These are phyloP conservation scores for Sinhomidia bicolor DNA, from an alignment of 2,888 invertebrate genomes.

Conservation along the genomic window DNA sequence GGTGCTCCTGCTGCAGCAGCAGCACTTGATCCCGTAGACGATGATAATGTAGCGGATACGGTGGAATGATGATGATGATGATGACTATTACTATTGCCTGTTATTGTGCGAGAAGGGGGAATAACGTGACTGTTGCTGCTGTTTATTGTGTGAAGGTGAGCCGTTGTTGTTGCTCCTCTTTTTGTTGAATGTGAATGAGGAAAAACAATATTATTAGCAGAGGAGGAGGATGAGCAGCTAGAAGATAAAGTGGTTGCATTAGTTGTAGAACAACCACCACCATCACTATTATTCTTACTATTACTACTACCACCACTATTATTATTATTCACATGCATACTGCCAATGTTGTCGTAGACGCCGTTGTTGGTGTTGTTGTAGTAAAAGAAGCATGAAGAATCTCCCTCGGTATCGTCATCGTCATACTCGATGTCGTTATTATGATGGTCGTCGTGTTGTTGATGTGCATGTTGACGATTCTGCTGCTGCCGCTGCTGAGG, in stretches of 20 bases:
- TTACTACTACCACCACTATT: not conserved
- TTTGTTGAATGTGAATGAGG: slow-evolving; percentile 70
- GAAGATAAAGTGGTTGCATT: not conserved
- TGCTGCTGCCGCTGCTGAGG: slow-evolving; percentile 64
- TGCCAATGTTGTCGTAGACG: slow-evolving; percentile 63
- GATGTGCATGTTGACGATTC: not conserved
- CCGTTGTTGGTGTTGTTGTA: slow-evolving; percentile 52
- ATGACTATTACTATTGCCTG: too few species aligned
- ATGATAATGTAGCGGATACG: slow-evolving; percentile 69
- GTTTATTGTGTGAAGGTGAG: slow-evolving; percentile 55
- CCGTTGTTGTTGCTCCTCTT: slow-evolving; percentile 57
- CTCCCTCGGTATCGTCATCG: slow-evolving; percentile 46
- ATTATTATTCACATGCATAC: slow-evolving; percentile 58
- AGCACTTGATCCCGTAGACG: slow-evolving; percentile 27
- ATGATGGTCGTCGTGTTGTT: slow-evolving; percentile 62
- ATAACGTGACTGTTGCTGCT: slow-evolving; percentile 71
- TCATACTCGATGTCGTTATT: slow-evolving; percentile 54
- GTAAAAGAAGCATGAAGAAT: slow-evolving; percentile 50
- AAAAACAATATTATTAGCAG: slow-evolving; percentile 54
- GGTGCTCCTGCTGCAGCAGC: slow-evolving; percentile 59
- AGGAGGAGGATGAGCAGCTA: too few species aligned
- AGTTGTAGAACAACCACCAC: not conserved
- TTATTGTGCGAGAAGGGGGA: slow-evolving; percentile 56
- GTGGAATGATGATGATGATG: slow-evolving; percentile 68
- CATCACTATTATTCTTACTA: too few species aligned